These are phyloP conservation scores for Conus ventricosus DNA, from an alignment of 1,140 invertebrate genomes.

Conservation along the genomic window DNA sequence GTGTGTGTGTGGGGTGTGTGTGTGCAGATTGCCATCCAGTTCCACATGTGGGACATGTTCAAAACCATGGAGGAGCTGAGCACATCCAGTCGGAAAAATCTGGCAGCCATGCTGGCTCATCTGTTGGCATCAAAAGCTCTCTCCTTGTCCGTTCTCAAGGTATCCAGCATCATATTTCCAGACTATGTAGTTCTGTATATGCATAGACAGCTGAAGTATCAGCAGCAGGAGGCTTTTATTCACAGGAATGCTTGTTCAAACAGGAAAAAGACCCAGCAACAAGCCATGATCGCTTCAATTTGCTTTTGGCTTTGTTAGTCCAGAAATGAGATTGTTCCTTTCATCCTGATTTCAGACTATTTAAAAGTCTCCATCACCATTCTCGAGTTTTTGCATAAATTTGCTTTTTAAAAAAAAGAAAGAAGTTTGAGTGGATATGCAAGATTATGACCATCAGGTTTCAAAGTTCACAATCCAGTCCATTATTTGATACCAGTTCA, in stretches of 20 bases:
- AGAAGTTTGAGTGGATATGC: no score
- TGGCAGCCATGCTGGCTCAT: conserved; percentile 87
- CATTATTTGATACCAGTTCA: no score
- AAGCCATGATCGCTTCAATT: no score
- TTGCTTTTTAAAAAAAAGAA: no score
- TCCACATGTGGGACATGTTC: conserved; percentile 92
- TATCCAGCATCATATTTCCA: conserved; percentile 69
- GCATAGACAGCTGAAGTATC: background rate
- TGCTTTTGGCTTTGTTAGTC: no score
- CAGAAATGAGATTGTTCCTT: no score
- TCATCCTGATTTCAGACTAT: no score
- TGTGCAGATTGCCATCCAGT: conserved; percentile 88
- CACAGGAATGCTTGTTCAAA: background rate
- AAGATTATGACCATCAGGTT: no score
- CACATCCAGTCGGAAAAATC: conserved; percentile 82
- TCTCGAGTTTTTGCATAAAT: no score
- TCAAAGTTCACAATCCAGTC: no score
- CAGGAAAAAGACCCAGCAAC: no score
- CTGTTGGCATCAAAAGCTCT: conserved; percentile 87
- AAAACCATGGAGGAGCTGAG: conserved; percentile 84
- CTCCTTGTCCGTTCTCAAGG: conserved; percentile 90
- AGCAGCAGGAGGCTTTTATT: background rate
- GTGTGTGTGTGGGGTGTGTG: background rate
- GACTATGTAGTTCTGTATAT: background rate
- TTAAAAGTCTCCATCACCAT: no score